These are phyloP conservation scores for Adelphocoris suturalis DNA, from an alignment of 2,888 invertebrate genomes.

Conservation along the genomic window DNA sequence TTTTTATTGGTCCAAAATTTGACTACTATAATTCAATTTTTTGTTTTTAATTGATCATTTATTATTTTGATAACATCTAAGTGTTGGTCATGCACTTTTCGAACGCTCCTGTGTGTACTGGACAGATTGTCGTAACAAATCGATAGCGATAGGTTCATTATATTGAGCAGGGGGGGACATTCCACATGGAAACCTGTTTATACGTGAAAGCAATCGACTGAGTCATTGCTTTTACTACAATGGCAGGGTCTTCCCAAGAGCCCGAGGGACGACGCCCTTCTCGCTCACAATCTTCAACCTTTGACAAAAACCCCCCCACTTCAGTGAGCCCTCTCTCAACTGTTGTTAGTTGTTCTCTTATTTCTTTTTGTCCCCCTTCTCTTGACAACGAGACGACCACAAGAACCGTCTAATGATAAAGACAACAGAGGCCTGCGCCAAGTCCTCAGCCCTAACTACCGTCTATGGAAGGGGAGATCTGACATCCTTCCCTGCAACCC, in stretches of 20 bases:
- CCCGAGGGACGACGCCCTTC: neutral
- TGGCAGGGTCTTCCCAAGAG: neutral
- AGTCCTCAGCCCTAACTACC: neutral
- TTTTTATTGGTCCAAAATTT: no score
- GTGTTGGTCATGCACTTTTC: no score
- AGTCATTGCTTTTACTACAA: slow-evolving; percentile 36
- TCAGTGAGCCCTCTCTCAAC: neutral
- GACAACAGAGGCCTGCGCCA: neutral
- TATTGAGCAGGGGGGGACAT: neutral
- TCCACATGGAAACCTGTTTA: neutral
- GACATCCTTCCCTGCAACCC: neutral
- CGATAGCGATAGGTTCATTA: slow-evolving; percentile 7
- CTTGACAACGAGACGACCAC: slow-evolving; percentile 14
- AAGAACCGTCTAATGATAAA: slow-evolving; percentile 27
- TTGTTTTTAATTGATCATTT: no score
- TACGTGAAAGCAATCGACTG: slow-evolving; percentile 32
- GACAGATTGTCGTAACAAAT: neutral
- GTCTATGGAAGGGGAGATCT: neutral
- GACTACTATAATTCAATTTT: no score
- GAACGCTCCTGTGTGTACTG: neutral
- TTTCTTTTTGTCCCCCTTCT: neutral
- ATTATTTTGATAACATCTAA: no score
- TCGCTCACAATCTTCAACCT: neutral
- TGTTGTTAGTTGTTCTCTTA: slow-evolving; percentile 14
- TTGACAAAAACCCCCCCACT: neutral